These are phyloP conservation scores for Misgurnus anguillicaudatus DNA, from an alignment of 2,113 vertebrate species.

Conservation along the genomic window DNA sequence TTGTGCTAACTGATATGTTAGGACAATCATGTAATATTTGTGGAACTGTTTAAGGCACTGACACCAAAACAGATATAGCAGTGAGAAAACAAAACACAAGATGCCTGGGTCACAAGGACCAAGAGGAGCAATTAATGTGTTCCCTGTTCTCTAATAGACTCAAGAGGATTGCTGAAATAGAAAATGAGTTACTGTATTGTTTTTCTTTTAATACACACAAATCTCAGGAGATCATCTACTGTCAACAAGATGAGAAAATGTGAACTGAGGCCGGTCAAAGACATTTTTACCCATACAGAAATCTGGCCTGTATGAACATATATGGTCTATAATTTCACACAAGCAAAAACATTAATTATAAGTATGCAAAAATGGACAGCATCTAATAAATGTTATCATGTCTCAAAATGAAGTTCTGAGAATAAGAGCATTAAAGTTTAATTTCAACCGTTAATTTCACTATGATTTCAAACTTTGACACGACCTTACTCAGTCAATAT, in stretches of 20 bases:
- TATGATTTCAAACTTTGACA: too few relatives aligned
- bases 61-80: background rate
- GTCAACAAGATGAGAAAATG: background rate
- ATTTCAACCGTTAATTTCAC: too few relatives aligned
- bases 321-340: too few relatives aligned
- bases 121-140: slow-evolving; percentile 14
- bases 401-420: too few relatives aligned
- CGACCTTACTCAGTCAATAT: too few relatives aligned
- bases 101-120: background rate
- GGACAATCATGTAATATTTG: background rate
- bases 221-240: background rate
- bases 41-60: too few relatives aligned
- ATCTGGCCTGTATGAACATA: too few relatives aligned
- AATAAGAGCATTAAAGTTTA: too few relatives aligned
- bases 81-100: background rate
- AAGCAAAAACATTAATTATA: too few relatives aligned
- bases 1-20: too few relatives aligned
- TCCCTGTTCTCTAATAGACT: background rate
- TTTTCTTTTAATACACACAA: slow-evolving; percentile 1
- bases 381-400: too few relatives aligned
- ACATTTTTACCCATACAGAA: background rate
- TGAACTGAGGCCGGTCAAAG: background rate
- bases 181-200: background rate
- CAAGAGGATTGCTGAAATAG: background rate
- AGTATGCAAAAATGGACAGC: too few relatives aligned